These are phyloP conservation scores for Grammomys dolichurus DNA, from an alignment of 2,113 vertebrate species.

Conservation along the genomic window DNA sequence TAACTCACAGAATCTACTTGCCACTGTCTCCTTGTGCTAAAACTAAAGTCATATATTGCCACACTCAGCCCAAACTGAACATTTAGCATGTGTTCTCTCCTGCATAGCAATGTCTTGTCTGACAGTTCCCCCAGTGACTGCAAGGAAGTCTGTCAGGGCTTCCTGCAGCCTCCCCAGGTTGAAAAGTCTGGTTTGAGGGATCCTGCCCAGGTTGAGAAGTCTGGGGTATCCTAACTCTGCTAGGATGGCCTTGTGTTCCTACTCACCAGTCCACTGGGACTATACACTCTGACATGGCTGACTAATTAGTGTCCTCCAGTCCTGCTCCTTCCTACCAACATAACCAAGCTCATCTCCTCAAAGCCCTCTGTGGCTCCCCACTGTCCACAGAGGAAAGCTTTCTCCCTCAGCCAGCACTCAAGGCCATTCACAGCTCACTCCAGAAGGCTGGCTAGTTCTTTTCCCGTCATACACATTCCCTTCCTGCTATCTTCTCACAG, in stretches of 20 bases:
- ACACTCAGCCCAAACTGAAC: neutral
- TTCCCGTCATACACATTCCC: neutral
- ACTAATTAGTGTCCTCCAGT: neutral
- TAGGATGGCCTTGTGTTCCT: neutral
- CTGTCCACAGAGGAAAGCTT: neutral
- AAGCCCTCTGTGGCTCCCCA: neutral
- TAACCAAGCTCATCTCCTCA: neutral
- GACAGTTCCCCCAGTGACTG: neutral
- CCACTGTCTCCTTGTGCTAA: neutral
- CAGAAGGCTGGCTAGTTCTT: neutral
- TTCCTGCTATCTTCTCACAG: neutral
- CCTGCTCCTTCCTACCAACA: neutral
- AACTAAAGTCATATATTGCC: neutral
- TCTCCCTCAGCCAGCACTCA: neutral
- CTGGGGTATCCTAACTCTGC: neutral
- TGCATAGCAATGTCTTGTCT: neutral
- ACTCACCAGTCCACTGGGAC: accelerated
- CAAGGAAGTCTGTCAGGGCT: neutral
- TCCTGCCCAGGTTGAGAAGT: neutral
- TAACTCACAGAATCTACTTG: neutral
- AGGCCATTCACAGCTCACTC: neutral
- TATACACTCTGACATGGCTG: neutral
- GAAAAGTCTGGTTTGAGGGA: neutral
- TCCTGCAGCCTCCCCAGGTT: neutral
- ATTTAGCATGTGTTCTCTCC: neutral